Base-by-base conservation (phyloP, 1,140 invertebrate genomes). In the Mycetomoellerius zeteki region DNA sequence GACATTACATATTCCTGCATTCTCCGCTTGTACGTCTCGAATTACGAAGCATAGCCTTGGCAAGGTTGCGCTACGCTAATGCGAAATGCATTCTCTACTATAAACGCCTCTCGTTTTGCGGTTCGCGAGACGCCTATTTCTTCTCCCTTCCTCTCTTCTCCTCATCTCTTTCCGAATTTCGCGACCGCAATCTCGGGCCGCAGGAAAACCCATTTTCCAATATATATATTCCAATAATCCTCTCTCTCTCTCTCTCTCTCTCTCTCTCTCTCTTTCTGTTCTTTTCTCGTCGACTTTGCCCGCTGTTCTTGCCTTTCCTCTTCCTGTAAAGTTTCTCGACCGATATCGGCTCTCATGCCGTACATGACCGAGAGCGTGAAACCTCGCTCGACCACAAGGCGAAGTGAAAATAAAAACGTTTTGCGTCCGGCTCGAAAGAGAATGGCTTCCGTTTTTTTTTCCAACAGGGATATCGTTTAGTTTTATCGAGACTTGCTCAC, bases 11-110 rank as follows among this genome's bases (percentile, higher is more conserved):
- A 75, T 75, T 73, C 80, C 54, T 3, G 52, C 69, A 75, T 84
- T 82, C 67, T n/a, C 19, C 14, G 60, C 43, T 54, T 52, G 76
- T 65, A 80, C 72, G 72, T 24, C n/a, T 75, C 37, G 54, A 60
- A 73, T 84, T 75, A 75, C 80, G 54, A 47, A 21, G 67, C n/a
- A 4, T 54, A 84, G 69, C 80, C 69, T 84, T 84, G 80, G 65
- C 80, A 84, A 84, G 80, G 80, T 43, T 73, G 69, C 69, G 19
- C 24, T 19, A 4, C 19, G 30, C n/a, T 14, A 52, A 33, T 30
- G 67, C 33, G 37, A 27, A 50, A 75, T 62, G 80, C 43, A 73
- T 56, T 52, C 47, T 54, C 24, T 71, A 7, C 21, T 50, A 71
- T 71, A 71, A 71, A 81, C 50, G 65, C 24, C 58, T 82, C 64